Evolutionary conservation across 1,140 invertebrate genomes (phyloP).

Genomic region (Carcinoscorpius rotundicauda): DNA sequence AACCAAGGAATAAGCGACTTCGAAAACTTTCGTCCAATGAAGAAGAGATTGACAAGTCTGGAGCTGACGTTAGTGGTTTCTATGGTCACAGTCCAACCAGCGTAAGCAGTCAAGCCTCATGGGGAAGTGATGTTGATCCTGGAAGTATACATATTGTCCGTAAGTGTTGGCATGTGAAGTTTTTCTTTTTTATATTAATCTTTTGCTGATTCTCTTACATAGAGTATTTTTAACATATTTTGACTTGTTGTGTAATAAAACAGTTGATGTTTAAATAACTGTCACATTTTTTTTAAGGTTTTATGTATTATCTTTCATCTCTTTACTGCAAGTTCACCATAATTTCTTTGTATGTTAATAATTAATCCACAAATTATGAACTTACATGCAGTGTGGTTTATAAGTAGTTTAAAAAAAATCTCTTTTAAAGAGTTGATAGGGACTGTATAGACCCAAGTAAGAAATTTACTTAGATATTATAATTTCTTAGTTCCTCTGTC

Average conservation of each 20-base stretch:
- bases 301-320: background rate
- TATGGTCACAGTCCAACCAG: constrained; percentile 47
- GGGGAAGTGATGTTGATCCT: constrained; percentile 47
- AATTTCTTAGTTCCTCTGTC: too few relatives aligned
- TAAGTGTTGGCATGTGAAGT: too few relatives aligned
- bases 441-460: too few relatives aligned
- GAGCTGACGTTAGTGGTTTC: constrained; percentile 28
- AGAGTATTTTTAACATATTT: background rate
- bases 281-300: constrained; percentile 18
- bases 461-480: too few relatives aligned
- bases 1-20: constrained; percentile 42
- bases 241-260: background rate
- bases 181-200: background rate
- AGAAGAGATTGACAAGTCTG: constrained; percentile 37
- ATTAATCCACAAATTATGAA: too few relatives aligned
- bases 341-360: too few relatives aligned
- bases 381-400: too few relatives aligned
- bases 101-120: constrained; percentile 39
- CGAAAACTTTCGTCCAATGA: constrained; percentile 46
- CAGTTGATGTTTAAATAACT: too few relatives aligned
- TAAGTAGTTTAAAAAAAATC: too few relatives aligned
- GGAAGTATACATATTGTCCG: constrained; percentile 27
- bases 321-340: too few relatives aligned
- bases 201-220: background rate
- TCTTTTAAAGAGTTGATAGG: too few relatives aligned